A percentile compares a stretch with the other conserved stretches of the same genome.
phyloP scores from a whole-genome alignment of 2,797 vertebrate genomes.

The Rachycentron canadum region DNA sequence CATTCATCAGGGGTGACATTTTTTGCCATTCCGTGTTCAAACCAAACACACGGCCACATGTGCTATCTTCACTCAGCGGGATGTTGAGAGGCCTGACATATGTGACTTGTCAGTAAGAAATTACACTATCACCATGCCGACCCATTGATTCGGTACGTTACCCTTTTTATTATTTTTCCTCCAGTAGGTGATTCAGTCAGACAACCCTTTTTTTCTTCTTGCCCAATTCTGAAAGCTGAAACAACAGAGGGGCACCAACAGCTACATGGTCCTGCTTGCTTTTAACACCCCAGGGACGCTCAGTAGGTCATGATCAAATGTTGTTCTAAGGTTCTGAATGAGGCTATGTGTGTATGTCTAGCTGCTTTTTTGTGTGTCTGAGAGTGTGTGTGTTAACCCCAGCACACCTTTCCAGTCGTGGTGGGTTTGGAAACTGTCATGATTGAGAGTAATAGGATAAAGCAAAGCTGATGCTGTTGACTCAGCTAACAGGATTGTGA shows the following conservation, averaged over 20 bases:
- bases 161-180: conserved; percentile 73
- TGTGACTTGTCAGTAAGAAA: conserved; percentile 74
- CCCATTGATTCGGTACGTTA: conserved; percentile 74
- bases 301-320: conserved; percentile 72
- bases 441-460: conserved; percentile 66
- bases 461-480: conserved; percentile 58
- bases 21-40: conserved; percentile 73
- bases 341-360: conserved; percentile 21
- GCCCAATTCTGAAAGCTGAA: conserved; percentile 79
- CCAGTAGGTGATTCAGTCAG: conserved; percentile 70
- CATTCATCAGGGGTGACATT: conserved; percentile 76
- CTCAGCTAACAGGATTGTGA: conserved; percentile 59
- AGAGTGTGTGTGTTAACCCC: conserved; percentile 43
- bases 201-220: conserved; percentile 78
- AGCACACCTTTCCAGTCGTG: conserved; percentile 47
- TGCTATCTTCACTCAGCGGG: conserved; percentile 65
- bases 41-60: conserved; percentile 68
- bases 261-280: conserved; percentile 66
- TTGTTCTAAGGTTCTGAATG: conserved; percentile 68
- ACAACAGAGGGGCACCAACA: conserved; percentile 77
- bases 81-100: conserved; percentile 75
- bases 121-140: conserved; percentile 71
- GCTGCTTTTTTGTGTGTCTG: conserved; percentile 28
- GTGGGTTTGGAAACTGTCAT: conserved; percentile 40
- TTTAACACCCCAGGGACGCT: conserved; percentile 74